phyloP scores from a whole-genome alignment of 2,113 vertebrate genomes.

The Protomyctophum bolini region DNA sequence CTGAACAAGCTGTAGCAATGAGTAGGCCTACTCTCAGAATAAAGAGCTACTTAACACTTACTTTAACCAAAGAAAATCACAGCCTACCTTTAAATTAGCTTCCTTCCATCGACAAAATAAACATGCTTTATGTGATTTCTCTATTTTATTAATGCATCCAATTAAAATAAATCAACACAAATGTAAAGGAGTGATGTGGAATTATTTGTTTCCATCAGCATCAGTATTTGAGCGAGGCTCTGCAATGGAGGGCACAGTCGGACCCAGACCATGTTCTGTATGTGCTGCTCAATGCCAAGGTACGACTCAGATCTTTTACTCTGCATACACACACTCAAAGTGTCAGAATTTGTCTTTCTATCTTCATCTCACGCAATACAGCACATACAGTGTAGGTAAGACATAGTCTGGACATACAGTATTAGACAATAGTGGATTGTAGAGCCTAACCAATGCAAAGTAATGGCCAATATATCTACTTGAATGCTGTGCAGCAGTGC shows the following conservation, averaged over 20 bases:
- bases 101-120: slow-evolving; percentile 39
- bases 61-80: no score
- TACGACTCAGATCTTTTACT: slow-evolving; percentile 62
- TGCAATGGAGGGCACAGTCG: slow-evolving; percentile 96
- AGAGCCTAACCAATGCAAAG: neutral
- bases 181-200: slow-evolving; percentile 7
- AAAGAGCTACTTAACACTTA: no score
- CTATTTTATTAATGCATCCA: slow-evolving; percentile 6
- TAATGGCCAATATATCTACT: neutral
- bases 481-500: no score
- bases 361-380: no score
- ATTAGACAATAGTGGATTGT: no score
- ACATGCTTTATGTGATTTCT: slow-evolving; percentile 10
- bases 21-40: no score
- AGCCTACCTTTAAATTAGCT: slow-evolving; percentile 6
- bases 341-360: no score
- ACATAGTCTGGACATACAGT: no score
- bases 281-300: slow-evolving; percentile 94
- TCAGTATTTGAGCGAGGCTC: slow-evolving; percentile 92
- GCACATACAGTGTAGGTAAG: no score
- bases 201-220: slow-evolving; percentile 77
- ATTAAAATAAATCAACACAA: neutral
- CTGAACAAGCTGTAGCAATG: no score
- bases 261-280: slow-evolving; percentile 94
- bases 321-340: neutral